phyloP scores from a whole-genome alignment of 2,888 invertebrate genomes.

The Ormia ochracea region DNA sequence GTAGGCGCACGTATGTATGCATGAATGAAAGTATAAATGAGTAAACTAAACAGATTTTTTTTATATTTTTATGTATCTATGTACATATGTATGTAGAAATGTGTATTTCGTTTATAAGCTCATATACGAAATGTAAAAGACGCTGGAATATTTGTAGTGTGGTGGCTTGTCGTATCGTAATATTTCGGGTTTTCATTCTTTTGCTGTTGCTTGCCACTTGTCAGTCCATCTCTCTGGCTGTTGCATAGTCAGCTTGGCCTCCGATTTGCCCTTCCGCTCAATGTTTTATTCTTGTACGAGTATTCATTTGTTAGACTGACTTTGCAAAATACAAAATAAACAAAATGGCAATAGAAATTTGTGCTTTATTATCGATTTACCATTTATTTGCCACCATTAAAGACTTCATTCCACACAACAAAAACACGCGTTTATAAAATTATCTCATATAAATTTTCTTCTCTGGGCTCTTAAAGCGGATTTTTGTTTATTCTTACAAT shows the following conservation, averaged over 20 bases:
- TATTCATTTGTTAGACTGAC: slow-evolving; percentile 22
- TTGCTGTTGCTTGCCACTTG: not conserved
- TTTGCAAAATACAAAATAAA: slow-evolving; percentile 50
- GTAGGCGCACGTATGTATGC: too few species aligned
- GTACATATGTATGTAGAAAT: too few species aligned
- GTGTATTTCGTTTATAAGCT: too few species aligned
- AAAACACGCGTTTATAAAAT: not conserved
- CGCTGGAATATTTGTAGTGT: not conserved
- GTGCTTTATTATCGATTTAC: slow-evolving; percentile 51
- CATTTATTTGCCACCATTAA: slow-evolving; percentile 51
- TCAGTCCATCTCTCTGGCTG: not conserved
- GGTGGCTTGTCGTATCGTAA: slow-evolving; percentile 14
- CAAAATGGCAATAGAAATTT: too few species aligned
- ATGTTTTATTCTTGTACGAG: slow-evolving; percentile 1
- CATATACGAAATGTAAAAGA: not conserved
- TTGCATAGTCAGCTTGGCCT: not conserved
- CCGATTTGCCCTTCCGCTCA: slow-evolving; percentile 3
- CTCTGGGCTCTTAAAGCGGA: not conserved
- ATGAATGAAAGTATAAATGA: too few species aligned
- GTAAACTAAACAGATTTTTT: slow-evolving; percentile 13
- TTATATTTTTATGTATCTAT: not conserved
- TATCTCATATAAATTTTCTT: not conserved
- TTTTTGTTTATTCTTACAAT: not conserved
- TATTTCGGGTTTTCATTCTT: not conserved
- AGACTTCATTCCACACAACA: slow-evolving; percentile 4